Percentiles rank a stretch among this genome's conserved stretches.
phyloP scores from a whole-genome alignment of 2,888 invertebrate genomes.

The Cerceris rybyensis region DNA sequence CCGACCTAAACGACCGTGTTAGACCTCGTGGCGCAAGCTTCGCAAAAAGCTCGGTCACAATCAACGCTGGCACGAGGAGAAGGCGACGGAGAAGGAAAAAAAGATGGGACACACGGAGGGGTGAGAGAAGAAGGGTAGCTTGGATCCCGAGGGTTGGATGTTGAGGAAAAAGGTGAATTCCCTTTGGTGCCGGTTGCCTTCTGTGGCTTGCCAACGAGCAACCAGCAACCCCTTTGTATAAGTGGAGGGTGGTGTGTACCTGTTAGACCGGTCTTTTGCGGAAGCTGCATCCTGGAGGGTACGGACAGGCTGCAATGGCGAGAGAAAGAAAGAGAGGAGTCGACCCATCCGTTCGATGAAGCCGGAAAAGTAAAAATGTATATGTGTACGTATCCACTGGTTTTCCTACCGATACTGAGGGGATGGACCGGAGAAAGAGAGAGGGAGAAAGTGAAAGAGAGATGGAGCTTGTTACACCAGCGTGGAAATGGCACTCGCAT shows the following conservation, averaged over 20 bases:
- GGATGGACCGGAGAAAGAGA: not conserved
- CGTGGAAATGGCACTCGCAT: conserved; percentile 70
- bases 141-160: conserved; percentile 20
- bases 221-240: conserved; percentile 34
- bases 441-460: not conserved
- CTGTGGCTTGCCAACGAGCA: conserved; percentile 18
- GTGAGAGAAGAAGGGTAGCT: conserved; percentile 16
- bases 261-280: conserved; percentile 42
- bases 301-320: conserved; percentile 12
- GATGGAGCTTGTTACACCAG: conserved; percentile 70
- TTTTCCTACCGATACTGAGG: too few species aligned
- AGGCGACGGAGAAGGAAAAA: conserved; percentile 28
- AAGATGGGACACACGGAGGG: conserved; percentile 18
- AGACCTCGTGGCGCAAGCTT: conserved; percentile 48
- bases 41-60: conserved; percentile 71
- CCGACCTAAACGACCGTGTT: conserved; percentile 69
- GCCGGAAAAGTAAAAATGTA: conserved; percentile 55
- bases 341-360: not conserved
- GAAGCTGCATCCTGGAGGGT: conserved; percentile 19
- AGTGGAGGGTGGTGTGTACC: conserved; percentile 42
- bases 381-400: not conserved
- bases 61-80: conserved; percentile 59
- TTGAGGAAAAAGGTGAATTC: conserved; percentile 12
- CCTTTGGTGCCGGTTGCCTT: conserved; percentile 5
- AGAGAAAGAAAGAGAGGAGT: not conserved